Percentiles rank a stretch among this genome's conserved stretches.
Conservation (phyloP, 1,140 invertebrate genomes). For the Radopholus similis region DNA sequence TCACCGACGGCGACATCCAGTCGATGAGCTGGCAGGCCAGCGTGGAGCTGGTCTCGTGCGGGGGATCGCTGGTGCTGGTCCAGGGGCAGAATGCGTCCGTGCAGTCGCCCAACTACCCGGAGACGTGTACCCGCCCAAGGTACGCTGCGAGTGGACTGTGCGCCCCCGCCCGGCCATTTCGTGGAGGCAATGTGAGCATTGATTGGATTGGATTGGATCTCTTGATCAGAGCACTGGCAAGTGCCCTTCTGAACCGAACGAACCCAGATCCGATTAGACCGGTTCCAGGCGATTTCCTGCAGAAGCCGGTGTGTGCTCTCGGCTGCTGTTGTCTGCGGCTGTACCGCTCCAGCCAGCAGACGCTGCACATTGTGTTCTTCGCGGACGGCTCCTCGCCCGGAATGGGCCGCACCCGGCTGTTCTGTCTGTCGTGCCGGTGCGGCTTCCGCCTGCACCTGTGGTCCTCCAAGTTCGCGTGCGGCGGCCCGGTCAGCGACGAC, state of each 20-base stretch:
- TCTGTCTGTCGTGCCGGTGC: slow-evolving; percentile 43
- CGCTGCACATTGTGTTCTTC: slow-evolving; percentile 6
- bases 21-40: slow-evolving; percentile 49
- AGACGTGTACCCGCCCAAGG: slow-evolving; percentile 41
- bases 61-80: slow-evolving; percentile 42
- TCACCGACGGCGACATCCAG: slow-evolving; percentile 26
- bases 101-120: slow-evolving; percentile 46
- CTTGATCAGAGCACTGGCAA: slow-evolving; percentile 36
- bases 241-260: not conserved
- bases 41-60: slow-evolving; percentile 46
- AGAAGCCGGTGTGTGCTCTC: slow-evolving; percentile 29
- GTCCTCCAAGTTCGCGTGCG: slow-evolving; percentile 39
- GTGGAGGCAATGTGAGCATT: slow-evolving; percentile 35
- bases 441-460: slow-evolving; percentile 45
- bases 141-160: slow-evolving; percentile 51
- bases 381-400: slow-evolving; percentile 26
- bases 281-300: slow-evolving; percentile 22
- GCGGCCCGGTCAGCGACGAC: slow-evolving; percentile 46
- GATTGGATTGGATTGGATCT: not conserved
- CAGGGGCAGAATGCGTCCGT: slow-evolving; percentile 34
- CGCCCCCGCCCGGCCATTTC: slow-evolving; percentile 51
- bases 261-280: slow-evolving; percentile 10
- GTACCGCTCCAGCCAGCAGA: slow-evolving; percentile 3
- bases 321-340: slow-evolving; percentile 2
- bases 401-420: slow-evolving; percentile 22